Evolutionary conservation across 2,113 vertebrate species (phyloP).

Genomic region (Melanotaenia duboulayi): DNA sequence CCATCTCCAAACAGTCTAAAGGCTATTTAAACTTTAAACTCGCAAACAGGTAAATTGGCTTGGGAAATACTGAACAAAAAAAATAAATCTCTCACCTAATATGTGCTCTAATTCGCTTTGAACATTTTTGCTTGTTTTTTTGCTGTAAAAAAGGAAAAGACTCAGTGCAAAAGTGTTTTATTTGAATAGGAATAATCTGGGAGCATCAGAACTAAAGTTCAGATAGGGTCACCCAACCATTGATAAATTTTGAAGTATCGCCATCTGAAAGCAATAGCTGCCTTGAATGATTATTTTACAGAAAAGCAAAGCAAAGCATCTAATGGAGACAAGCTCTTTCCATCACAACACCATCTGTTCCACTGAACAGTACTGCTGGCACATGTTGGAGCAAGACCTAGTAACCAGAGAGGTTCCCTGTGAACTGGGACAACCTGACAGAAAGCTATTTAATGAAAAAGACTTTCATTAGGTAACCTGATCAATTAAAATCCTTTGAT

Average conservation of each 20-base stretch:
- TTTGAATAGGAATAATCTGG: constrained; percentile 13
- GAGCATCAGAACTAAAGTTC: constrained; percentile 45
- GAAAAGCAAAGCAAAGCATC: constrained; percentile 52
- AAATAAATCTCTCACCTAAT: not conserved
- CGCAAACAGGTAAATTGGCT: not conserved
- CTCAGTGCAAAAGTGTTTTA: constrained; percentile 2
- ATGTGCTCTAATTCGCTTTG: not conserved
- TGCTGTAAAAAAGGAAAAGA: not conserved
- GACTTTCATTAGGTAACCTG: constrained; percentile 44
- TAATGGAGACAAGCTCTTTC: constrained; percentile 80
- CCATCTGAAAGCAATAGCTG: constrained; percentile 54
- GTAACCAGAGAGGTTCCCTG: constrained; percentile 44
- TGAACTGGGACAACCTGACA: constrained; percentile 47
- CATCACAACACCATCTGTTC: constrained; percentile 78
- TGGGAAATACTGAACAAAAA: not conserved
- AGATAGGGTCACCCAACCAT: constrained; percentile 22
- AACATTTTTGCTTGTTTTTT: not conserved
- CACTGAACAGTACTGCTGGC: constrained; percentile 57
- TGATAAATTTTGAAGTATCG: constrained; percentile 52
- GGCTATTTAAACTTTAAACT: not conserved
- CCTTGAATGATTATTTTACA: constrained; percentile 60
- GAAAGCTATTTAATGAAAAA: constrained; percentile 42
- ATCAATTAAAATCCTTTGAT: constrained; percentile 36
- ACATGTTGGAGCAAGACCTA: constrained; percentile 68
- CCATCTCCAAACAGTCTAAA: constrained; percentile 1